Conservation (phyloP, 2,797 vertebrate genomes). For the Xiphophorus birchmanni region DNA sequence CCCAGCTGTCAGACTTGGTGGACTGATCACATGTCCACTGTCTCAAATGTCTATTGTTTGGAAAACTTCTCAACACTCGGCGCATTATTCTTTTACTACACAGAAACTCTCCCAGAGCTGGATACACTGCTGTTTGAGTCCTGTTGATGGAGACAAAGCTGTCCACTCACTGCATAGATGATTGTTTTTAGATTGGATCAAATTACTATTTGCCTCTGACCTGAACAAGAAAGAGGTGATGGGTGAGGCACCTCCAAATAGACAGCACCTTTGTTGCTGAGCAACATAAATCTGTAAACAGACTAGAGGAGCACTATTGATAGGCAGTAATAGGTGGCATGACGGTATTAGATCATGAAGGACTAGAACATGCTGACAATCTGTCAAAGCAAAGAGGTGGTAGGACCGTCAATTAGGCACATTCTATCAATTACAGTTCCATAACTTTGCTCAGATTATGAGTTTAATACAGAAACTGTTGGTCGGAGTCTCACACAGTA, state of each 20-base stretch:
- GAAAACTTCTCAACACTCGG: constrained; percentile 50
- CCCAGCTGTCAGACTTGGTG: constrained; percentile 21
- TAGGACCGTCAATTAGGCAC: not conserved
- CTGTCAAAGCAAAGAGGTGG: not conserved
- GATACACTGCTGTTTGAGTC: constrained; percentile 42
- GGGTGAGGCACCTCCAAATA: constrained; percentile 58
- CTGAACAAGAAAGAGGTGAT: constrained; percentile 42
- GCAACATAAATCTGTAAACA: constrained; percentile 8
- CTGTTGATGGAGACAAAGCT: constrained; percentile 51
- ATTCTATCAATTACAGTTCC: not conserved
- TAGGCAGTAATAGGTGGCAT: not conserved
- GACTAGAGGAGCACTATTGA: not conserved
- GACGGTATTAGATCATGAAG: not conserved
- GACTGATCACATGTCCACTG: constrained; percentile 52
- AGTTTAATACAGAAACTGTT: not conserved
- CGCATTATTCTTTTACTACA: constrained; percentile 57
- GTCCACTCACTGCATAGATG: constrained; percentile 45
- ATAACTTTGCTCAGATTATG: not conserved
- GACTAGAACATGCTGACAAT: not conserved
- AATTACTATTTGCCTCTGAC: constrained; percentile 59
- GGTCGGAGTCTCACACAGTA: not conserved
- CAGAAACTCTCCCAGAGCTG: constrained; percentile 48
- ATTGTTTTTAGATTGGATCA: constrained; percentile 62
- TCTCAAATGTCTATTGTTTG: constrained; percentile 48
- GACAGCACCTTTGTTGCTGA: constrained; percentile 65